Percentiles rank a stretch among this genome's conserved stretches.
Conservation (phyloP, 1,140 invertebrate species). For the Mylabris phalerata region DNA sequence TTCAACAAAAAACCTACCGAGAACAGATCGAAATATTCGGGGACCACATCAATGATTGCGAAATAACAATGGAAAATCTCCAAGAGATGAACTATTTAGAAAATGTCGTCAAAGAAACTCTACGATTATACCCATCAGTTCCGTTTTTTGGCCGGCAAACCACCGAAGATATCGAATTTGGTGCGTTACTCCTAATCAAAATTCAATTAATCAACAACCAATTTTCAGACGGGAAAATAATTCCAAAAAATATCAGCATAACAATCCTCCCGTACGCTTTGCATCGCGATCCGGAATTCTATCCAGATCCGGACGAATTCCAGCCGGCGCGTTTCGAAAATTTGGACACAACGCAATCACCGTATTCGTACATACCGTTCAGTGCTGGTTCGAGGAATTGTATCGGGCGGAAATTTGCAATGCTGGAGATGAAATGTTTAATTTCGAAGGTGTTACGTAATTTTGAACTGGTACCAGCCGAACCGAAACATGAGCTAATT, state of each 20-base stretch:
- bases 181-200: slow-evolving; percentile 5
- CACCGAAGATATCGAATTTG: slow-evolving; percentile 44
- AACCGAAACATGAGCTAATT: slow-evolving; percentile 26
- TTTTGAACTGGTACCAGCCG: slow-evolving; percentile 46
- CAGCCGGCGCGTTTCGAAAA: slow-evolving; percentile 73
- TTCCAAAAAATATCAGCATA: slow-evolving; percentile 50
- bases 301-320: slow-evolving; percentile 64
- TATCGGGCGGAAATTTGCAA: slow-evolving; percentile 70
- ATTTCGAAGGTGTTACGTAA: slow-evolving; percentile 58
- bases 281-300: slow-evolving; percentile 60
- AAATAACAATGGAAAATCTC: slow-evolving; percentile 44
- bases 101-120: slow-evolving; percentile 30
- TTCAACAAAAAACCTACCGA: slow-evolving; percentile 41
- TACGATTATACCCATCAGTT: slow-evolving; percentile 24
- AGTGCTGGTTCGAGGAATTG: slow-evolving; percentile 71
- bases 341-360: slow-evolving; percentile 47
- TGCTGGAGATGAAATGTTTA: slow-evolving; percentile 65
- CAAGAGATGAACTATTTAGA: slow-evolving; percentile 55
- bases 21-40: slow-evolving; percentile 15
- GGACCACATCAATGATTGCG: slow-evolving; percentile 5
- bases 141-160: slow-evolving; percentile 51
- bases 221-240: slow-evolving; percentile 34
- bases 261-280: slow-evolving; percentile 51
- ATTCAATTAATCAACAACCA: background rate
- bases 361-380: slow-evolving; percentile 66